Conservation (phyloP, 2,113 vertebrate species). For the Silurus asotus region DNA sequence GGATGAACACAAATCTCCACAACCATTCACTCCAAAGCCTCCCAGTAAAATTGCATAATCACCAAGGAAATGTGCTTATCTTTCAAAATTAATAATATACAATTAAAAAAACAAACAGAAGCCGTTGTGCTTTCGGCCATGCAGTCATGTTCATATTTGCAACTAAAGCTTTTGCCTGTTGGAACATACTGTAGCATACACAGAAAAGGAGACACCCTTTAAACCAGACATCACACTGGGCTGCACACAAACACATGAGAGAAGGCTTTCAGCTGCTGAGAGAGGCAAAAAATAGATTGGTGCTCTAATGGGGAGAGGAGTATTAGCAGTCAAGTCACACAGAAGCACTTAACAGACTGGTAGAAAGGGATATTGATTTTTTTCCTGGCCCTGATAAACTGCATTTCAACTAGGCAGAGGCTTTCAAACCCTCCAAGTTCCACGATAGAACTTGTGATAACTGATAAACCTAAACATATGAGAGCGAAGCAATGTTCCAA, state of each 20-base stretch:
- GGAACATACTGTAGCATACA: neutral
- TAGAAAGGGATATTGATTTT: constrained; percentile 64
- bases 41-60: neutral
- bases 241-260: constrained; percentile 34
- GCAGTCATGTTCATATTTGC: neutral
- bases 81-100: neutral
- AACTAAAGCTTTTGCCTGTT: neutral
- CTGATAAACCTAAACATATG: constrained; percentile 39
- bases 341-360: constrained; percentile 60
- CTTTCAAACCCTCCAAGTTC: constrained; percentile 49
- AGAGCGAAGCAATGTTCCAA: neutral
- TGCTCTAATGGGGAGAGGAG: constrained; percentile 27
- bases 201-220: neutral
- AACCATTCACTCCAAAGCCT: too few relatives aligned
- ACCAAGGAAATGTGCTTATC: constrained; percentile 1
- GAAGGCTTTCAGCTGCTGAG: constrained; percentile 33
- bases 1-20: too few relatives aligned
- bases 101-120: neutral
- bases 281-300: constrained; percentile 24
- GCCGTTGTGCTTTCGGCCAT: neutral
- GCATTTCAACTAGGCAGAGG: constrained; percentile 57
- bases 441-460: constrained; percentile 25
- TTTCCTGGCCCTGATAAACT: constrained; percentile 57
- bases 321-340: constrained; percentile 73
- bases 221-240: constrained; percentile 9